These are phyloP conservation scores for Ploceus nigricollis DNA, from an alignment of 2,113 vertebrate species.

Conservation along the genomic window DNA sequence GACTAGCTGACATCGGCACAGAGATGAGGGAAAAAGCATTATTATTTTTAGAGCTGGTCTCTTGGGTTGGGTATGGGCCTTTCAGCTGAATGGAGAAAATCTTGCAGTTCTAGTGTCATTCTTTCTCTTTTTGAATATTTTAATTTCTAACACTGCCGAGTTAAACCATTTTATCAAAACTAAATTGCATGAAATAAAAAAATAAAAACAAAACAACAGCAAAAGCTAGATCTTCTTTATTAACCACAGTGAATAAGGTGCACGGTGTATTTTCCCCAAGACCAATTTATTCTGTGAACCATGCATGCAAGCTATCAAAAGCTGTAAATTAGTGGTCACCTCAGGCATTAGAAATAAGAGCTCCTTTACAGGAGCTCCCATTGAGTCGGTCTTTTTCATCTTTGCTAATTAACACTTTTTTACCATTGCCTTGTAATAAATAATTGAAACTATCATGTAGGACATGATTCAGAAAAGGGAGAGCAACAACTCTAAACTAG, in stretches of 20 bases:
- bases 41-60: not conserved
- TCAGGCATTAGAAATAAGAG: slow-evolving; percentile 58
- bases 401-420: slow-evolving; percentile 67
- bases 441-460: slow-evolving; percentile 64
- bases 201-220: not conserved
- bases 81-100: not conserved
- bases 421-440: slow-evolving; percentile 61
- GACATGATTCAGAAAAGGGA: slow-evolving; percentile 49
- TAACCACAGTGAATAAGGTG: slow-evolving; percentile 6
- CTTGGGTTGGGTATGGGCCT: not conserved
- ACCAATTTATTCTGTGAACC: slow-evolving; percentile 54
- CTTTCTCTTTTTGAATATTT: not conserved
- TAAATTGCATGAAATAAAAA: not conserved
- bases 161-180: not conserved
- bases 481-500: slow-evolving; percentile 38
- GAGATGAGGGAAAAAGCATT: not conserved
- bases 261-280: slow-evolving; percentile 9
- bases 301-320: slow-evolving; percentile 49
- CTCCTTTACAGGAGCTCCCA: slow-evolving; percentile 56
- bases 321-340: slow-evolving; percentile 68
- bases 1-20: not conserved
- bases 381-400: slow-evolving; percentile 65
- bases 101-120: not conserved
- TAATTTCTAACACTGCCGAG: not conserved
- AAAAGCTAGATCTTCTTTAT: not conserved